Base-by-base conservation (phyloP, 2,888 invertebrate genomes). In the Enchytraeus crypticus region DNA sequence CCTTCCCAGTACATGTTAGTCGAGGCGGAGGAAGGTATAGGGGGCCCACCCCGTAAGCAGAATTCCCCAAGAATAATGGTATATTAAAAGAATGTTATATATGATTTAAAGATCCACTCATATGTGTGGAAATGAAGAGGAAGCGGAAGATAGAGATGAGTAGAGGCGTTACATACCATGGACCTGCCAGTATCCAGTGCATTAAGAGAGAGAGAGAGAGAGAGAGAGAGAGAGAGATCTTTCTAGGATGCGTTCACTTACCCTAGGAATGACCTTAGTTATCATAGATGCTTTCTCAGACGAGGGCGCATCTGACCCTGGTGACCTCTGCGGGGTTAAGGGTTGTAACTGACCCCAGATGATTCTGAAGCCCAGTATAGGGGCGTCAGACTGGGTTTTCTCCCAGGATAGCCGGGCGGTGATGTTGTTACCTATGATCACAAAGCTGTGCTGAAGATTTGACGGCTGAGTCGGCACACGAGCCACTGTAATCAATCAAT, bases 391-490 rank as follows among this genome's bases (percentile, higher is more conserved):
- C 11, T 0, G n/a, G 5, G 54, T 32, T n/a, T 21, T 38, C 4
- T 62, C 51, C 70, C 70, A 70, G 38, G 59, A 61, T 34, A 70
- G 38, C 32, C 57, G 49, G 2, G 66, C 67, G 4, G 64, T 68
- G 55, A 68, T 70, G 61, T 69, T 69, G 14, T 53, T 46, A 11
- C 49, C 53, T 23, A 51, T 61, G 46, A 69, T 69, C 46, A 67
- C 34, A 47, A 70, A 64, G 45, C 57, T 68, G 63, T 68, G 60
- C 33, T 62, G 57, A 5, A 69, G 60, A 23, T 64, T 51, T 8
- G 59, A 34, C 23, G 68, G 69, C 14, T 57, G 58, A 23, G 61
- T 63, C 4, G 70, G 64, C 8, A 61, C 61, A 11, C 61, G 51
- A 1, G 60, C 61, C n/a, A 59, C 69, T 69, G 62, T 2, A 53